Conservation (phyloP, 2,113 vertebrate species). For the Hippocampus comes region DNA sequence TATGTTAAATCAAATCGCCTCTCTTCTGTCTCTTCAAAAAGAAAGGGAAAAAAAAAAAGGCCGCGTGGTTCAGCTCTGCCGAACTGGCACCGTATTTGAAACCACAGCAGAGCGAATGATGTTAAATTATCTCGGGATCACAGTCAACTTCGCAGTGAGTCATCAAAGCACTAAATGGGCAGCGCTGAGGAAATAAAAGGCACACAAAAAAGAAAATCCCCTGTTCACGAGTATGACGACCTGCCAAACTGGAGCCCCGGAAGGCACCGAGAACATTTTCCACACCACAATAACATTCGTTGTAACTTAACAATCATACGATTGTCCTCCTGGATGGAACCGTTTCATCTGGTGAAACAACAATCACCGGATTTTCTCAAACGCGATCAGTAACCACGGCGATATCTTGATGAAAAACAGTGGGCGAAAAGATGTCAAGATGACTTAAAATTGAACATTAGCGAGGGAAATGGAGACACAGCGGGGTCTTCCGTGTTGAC, state of each 20-base stretch:
- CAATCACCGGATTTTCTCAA: neutral
- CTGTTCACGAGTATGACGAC: slow-evolving; percentile 4
- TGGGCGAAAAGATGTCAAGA: slow-evolving; percentile 3
- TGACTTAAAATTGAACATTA: neutral
- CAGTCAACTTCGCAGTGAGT: slow-evolving; percentile 18
- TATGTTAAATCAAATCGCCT: slow-evolving; percentile 28
- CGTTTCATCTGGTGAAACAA: neutral
- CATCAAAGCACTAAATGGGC: slow-evolving; percentile 20
- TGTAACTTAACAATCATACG: neutral
- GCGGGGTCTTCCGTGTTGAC: neutral
- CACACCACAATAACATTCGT: neutral
- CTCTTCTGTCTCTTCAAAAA: slow-evolving; percentile 22
- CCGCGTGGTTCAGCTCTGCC: slow-evolving; percentile 4
- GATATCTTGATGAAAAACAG: neutral
- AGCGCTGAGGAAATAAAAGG: slow-evolving; percentile 11
- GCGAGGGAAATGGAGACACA: neutral
- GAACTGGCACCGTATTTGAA: slow-evolving; percentile 22
- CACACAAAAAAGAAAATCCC: slow-evolving; percentile 6
- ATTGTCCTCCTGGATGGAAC: neutral
- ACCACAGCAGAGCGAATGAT: slow-evolving; percentile 9
- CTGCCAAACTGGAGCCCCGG: slow-evolving; percentile 3
- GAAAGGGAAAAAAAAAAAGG: neutral
- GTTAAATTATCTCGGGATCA: slow-evolving; percentile 28
- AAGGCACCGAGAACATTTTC: slow-evolving; percentile 3
- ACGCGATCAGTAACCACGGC: neutral